Evolutionary conservation across 1,140 invertebrate genomes (phyloP), one percentile per base, ranked within the genome.

Genomic region (Akabosia matsudoensis): DNA sequence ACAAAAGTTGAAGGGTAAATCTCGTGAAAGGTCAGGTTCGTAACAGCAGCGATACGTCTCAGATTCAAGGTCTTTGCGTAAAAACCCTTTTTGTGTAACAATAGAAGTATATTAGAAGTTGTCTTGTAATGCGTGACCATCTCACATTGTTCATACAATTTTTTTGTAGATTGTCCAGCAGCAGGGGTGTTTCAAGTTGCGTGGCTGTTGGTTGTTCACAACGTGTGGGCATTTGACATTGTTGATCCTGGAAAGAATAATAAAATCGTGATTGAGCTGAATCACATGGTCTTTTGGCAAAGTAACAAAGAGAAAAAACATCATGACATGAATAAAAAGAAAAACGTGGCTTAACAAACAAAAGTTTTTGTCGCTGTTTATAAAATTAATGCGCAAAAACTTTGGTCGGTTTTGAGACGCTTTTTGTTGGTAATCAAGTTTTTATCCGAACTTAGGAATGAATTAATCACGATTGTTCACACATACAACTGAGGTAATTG

Each of bases 61-160:
- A 10, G 4, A 30, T 31, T 67, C 61, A 67, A 67, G 61, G 61
- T 67, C 61, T 67, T 67, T 67, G 24, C 31, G 54, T 61, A n/a
- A n/a, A n/a, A 24, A 30, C 61, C 61, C 61, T 30, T 67, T 67
- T 67, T 28, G 54, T 10, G 54, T 22, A 61, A 14, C 14, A 61
- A n/a, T 61, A 61, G 4, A 61, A 7, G 18, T 45, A 45, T 18
- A 45, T 45, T 31, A 7, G 3, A 13, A 13, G 61, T 67, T 31
- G 61, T n/a, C 24, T 14, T 30, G 1, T 28, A 30, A 67, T 67
- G 61, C 61, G 61, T 67, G 61, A 67, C 61, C 61, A 67, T 67
- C 61, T 1, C n/a, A 30, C 61, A 30, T 30, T 30, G 61, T 67
- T 10, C 24, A 18, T 45, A n/a, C n/a, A 67, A 22, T 56, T 56